Percentiles rank a stretch among this genome's conserved stretches.
phyloP scores from a whole-genome alignment of 53 echinoderm and acorn worm species.

The Holothuria scabra region DNA sequence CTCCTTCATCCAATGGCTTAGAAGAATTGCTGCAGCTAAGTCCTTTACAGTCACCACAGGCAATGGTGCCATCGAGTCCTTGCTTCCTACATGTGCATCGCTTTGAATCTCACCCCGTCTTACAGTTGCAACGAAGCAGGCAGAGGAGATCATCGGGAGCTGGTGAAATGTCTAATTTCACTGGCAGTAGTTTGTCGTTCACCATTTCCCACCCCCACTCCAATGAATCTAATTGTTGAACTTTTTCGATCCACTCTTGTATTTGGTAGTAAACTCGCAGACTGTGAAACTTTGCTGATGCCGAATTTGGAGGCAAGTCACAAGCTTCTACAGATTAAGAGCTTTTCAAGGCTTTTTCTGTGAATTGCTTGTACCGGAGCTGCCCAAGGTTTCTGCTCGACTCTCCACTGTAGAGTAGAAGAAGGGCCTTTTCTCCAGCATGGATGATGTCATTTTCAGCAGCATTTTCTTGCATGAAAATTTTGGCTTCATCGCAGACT shows the following conservation, averaged over 20 bases:
- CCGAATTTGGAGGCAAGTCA: conserved; percentile 59
- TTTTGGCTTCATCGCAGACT: too few relatives aligned
- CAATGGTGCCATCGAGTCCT: conserved; percentile 48
- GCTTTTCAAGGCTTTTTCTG: conserved; percentile 56
- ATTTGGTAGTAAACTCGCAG: conserved; percentile 61
- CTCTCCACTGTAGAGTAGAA: conserved; percentile 51
- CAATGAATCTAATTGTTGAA: conserved; percentile 29
- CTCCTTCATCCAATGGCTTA: too few relatives aligned
- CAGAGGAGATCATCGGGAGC: conserved; percentile 45
- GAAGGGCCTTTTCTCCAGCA: conserved; percentile 55
- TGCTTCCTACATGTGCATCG: conserved; percentile 50
- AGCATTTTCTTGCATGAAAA: too few relatives aligned
- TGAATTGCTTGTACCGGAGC: conserved; percentile 43
- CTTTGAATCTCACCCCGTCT: conserved; percentile 40
- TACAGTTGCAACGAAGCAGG: conserved; percentile 66
- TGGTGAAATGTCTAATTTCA: conserved; percentile 57
- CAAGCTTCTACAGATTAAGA: conserved; percentile 37
- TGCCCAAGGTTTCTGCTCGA: conserved; percentile 25
- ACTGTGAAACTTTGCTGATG: conserved; percentile 62
- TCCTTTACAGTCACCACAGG: conserved; percentile 50
- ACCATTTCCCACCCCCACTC: conserved; percentile 65
- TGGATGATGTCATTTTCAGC: too few relatives aligned
- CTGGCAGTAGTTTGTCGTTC: conserved; percentile 21
- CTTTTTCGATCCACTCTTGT: conserved; percentile 54
- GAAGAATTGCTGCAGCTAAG: too few relatives aligned